A percentile compares a stretch with the other conserved stretches of the same genome.
phyloP scores from a whole-genome alignment of 2,797 vertebrate genomes.

The Schizopygopsis pylzovi region DNA sequence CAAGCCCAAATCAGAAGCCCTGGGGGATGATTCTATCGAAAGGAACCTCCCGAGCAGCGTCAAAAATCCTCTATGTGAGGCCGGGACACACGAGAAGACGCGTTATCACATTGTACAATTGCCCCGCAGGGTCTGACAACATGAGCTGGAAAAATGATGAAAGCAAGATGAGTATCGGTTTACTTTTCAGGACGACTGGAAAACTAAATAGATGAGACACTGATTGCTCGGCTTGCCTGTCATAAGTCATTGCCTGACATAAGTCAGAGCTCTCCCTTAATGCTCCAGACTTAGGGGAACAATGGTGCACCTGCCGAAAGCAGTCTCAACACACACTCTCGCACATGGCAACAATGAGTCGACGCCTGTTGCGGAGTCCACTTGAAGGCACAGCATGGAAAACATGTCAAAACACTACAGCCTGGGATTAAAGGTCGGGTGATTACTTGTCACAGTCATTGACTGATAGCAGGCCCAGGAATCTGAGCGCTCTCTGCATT shows the following conservation, averaged over 20 bases:
- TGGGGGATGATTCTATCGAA: conserved; percentile 68
- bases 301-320: conserved; percentile 70
- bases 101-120: conserved; percentile 62
- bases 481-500: too few species aligned
- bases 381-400: conserved; percentile 61
- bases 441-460: conserved; percentile 11
- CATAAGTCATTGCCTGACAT: conserved; percentile 60
- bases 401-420: conserved; percentile 71
- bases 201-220: conserved; percentile 52
- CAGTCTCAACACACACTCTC: conserved; percentile 57
- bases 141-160: conserved; percentile 47
- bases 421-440: conserved; percentile 53
- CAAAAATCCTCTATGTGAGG: conserved; percentile 68
- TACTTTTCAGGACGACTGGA: conserved; percentile 45
- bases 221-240: conserved; percentile 51
- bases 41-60: conserved; percentile 72
- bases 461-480: too few species aligned
- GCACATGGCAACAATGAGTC: conserved; percentile 50
- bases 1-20: conserved; percentile 74
- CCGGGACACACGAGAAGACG: conserved; percentile 64
- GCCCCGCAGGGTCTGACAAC: conserved; percentile 43
- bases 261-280: conserved; percentile 67
- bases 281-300: conserved; percentile 62
- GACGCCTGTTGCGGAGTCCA: conserved; percentile 62
- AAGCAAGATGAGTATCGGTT: conserved; percentile 54